Base-by-base conservation (phyloP, 2,888 invertebrate species). In the Brenthis ino region DNA sequence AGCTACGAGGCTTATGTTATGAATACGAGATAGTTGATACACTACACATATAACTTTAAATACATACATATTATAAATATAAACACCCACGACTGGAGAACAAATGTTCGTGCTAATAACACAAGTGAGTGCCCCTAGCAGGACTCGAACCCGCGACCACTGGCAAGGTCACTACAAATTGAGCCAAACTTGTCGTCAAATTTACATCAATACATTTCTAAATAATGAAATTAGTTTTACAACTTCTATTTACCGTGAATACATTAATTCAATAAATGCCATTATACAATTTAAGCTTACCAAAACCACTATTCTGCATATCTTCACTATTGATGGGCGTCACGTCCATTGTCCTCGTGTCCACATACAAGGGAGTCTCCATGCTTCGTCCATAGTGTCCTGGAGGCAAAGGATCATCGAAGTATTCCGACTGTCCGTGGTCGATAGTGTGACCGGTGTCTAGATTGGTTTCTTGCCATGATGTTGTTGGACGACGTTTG, bases 391-490 rank as follows among this genome's bases (percentile, higher is more conserved):
- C 85, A 65, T 90, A 90, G 67, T 90, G 88, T 0, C 87, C 86
- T 0, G 89, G 86, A 0, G 85, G 85, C 3, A 86, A 71, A 0
- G 78, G 77, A 1, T 84, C 79, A 75, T 82, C 90, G 48, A 91
- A 89, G 48, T 94, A 86, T 13, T 91, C 87, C 0, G 82, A 77
- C 48, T 94, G 87, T 3, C 95, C 95, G 76, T 95, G 96, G 82
- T 98, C 97, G 64, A 95, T 93, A 0, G 96, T 96, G 70, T 95
- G 94, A 81, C 96, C 96, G 0, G 96, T 95, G 84, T 98, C 98
- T 43, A 98, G 89, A 87, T 98, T 98, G 0, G 98, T 98, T 88
- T 98, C 98, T 67, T 96, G 94, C 96, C 98, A 98, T 0, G 95
- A 95, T 2, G 96, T 95, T 58, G 94, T 95, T 20, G 95, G 93